phyloP scores from a whole-genome alignment of 2,113 vertebrate genomes.

The Tyrannus savana region DNA sequence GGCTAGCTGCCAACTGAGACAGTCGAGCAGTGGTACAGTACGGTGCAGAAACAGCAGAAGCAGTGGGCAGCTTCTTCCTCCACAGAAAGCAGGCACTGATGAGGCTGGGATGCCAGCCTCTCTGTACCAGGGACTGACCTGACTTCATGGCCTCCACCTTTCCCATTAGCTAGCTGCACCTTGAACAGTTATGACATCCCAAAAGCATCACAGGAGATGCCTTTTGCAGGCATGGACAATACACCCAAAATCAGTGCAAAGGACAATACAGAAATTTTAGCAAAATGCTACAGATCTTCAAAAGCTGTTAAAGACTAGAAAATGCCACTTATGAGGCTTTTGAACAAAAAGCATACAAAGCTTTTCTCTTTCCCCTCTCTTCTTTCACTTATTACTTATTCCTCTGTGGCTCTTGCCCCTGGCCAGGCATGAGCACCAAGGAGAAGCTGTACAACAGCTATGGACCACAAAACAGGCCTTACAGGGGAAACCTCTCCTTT shows the following conservation, averaged over 20 bases:
- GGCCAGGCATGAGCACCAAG: neutral
- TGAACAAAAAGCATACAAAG: neutral
- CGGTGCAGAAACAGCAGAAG: neutral
- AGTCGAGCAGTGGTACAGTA: neutral
- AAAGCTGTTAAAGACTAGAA: neutral
- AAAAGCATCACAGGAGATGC: neutral
- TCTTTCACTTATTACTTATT: neutral
- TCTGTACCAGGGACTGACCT: neutral
- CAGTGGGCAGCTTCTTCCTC: neutral
- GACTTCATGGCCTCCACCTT: neutral
- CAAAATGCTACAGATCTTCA: neutral
- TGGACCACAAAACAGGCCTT: neutral
- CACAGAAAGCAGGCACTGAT: neutral
- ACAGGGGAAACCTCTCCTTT: neutral
- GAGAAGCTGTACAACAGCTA: neutral
- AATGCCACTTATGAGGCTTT: neutral
- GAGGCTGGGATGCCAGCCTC: neutral
- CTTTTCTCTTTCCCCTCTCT: neutral
- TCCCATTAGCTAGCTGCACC: neutral
- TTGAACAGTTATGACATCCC: neutral
- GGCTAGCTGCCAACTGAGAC: neutral
- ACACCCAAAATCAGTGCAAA: neutral
- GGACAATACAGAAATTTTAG: neutral
- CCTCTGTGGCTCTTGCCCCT: neutral
- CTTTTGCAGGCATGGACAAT: neutral